phyloP scores from a whole-genome alignment of 2,113 vertebrate genomes.

The Campylorhamphus procurvoides region DNA sequence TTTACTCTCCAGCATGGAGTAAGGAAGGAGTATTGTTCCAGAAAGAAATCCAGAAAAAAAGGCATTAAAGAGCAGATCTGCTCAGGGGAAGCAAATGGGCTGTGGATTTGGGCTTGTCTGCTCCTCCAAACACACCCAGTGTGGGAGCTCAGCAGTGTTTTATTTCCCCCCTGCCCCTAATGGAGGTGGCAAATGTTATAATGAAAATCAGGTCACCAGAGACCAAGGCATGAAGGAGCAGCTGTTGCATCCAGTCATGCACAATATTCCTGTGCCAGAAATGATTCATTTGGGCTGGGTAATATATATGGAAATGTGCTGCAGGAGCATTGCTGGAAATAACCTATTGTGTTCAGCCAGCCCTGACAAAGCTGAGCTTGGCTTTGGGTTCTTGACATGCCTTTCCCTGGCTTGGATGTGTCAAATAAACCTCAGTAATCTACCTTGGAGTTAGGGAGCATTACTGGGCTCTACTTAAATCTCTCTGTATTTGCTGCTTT shows the following conservation, averaged over 20 bases:
- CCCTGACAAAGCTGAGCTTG: background rate
- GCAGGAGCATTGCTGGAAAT: background rate
- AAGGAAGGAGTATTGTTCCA: background rate
- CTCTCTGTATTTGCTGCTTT: background rate
- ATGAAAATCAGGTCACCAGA: background rate
- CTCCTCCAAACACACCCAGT: background rate
- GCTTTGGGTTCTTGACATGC: background rate
- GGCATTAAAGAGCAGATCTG: background rate
- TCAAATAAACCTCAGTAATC: background rate
- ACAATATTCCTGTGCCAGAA: background rate
- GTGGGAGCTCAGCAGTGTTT: background rate
- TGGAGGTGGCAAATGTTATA: background rate
- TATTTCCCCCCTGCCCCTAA: background rate
- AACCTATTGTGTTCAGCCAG: background rate
- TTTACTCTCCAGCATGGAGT: fast-evolving
- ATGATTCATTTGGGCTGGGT: background rate
- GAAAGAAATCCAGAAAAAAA: background rate
- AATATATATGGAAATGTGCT: slow-evolving; percentile 35
- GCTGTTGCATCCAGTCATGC: background rate
- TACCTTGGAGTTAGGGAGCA: background rate
- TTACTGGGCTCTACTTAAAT: background rate
- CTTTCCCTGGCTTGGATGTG: background rate
- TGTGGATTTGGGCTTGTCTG: background rate
- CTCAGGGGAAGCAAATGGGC: background rate
- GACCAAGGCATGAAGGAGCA: background rate